Evolutionary conservation across 64 coral and sea anemone species (phyloP), one percentile per base, ranked within the genome.

Genomic region (Pocillopora damicornis): DNA sequence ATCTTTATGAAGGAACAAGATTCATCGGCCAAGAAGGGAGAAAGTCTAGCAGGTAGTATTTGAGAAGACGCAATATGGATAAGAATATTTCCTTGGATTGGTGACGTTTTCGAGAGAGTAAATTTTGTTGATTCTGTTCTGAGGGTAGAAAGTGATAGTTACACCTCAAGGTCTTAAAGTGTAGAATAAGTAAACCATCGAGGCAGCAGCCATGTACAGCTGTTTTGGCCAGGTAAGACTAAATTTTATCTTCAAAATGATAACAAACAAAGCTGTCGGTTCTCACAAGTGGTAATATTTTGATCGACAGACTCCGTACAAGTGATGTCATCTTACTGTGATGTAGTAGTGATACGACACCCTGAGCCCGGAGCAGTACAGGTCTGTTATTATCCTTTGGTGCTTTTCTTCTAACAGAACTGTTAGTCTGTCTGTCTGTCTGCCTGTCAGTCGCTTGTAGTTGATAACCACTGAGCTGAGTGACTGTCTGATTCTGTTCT

Each of bases 1-100:
- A 91, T 99, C 5, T 81, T 64, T 37, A 88, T 99, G 69, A 95
- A 95, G 68, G 97, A 79, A 35, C 84, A 79, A 35, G 97, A 99
- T 58, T 99, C 97, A 11, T 99, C 97, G 51, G 88, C 90, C 15
- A 95, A 95, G 93, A 99, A 99, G 79, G 97, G 97, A 83, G 97
- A 99, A 66, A 90, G 82, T 14, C 75, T 99, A 12, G 89, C 91
- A 82, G 97, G 97, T 99, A 91, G 66, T 34, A 60, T 25, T 17
- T 17, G 7, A 76, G 12, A 35, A 76, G 1, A 26, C 5, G 34
- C 11, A 76, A 76, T 5, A 15, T 37, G 4, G 35, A 38, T 36
- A 15, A 45, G 76, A 18, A 9, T 45, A 36, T 20, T n/a, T 36
- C 25, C 15, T 4, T 13, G 75, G 17, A 76, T 76, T 35, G 42